phyloP scores from a whole-genome alignment of 2,797 vertebrate species.

The Hozukius guyotensis region DNA sequence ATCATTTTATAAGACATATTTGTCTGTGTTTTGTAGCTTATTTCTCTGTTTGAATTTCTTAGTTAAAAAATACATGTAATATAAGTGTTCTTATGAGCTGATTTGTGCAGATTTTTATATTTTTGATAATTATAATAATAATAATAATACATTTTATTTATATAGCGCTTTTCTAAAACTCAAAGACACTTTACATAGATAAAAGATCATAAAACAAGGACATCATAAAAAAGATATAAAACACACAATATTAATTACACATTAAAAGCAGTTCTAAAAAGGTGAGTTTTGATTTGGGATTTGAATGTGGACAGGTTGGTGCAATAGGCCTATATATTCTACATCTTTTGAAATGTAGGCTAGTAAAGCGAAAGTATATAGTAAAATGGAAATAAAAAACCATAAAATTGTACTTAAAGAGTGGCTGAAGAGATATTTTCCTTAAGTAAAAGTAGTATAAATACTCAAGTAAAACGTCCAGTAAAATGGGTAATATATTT shows the following conservation, averaged over 20 bases:
- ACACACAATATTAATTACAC: too few species aligned
- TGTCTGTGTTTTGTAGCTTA: neutral
- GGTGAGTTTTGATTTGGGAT: too few species aligned
- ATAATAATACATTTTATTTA: too few species aligned
- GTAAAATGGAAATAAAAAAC: neutral
- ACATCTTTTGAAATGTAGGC: neutral
- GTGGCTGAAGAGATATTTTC: neutral
- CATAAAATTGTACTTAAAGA: neutral
- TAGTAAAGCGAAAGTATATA: neutral
- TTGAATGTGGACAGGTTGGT: too few species aligned
- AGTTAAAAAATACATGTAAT: neutral
- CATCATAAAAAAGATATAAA: too few species aligned
- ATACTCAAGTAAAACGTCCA: neutral
- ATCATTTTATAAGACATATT: fast-evolving
- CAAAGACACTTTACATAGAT: too few species aligned
- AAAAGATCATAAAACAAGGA: too few species aligned
- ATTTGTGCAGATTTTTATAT: neutral
- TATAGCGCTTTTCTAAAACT: too few species aligned
- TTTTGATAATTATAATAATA: too few species aligned
- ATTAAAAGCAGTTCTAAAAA: too few species aligned
- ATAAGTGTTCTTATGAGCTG: neutral
- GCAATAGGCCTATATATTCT: neutral
- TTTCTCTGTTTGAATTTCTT: neutral
- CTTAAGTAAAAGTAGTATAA: neutral
- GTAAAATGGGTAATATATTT: neutral